Evolutionary conservation across 2,113 vertebrate species (phyloP).

Genomic region (Thamnaconus septentrionalis): DNA sequence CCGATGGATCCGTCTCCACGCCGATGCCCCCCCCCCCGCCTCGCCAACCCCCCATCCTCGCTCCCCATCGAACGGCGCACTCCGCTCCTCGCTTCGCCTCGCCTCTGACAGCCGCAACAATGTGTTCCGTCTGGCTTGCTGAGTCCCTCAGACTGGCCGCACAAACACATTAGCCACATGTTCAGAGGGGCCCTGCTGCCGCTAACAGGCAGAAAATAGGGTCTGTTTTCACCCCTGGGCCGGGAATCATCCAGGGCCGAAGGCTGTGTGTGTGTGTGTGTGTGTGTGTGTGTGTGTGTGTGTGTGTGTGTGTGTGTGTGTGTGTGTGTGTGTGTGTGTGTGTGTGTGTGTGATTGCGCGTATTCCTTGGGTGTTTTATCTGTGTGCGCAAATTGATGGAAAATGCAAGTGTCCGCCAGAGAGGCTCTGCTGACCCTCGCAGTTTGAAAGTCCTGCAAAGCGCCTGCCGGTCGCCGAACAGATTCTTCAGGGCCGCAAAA

Average conservation of each 20-base stretch:
- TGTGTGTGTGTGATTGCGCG: neutral
- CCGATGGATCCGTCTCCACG: slow-evolving; percentile 57
- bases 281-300: neutral
- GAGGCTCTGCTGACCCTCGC: slow-evolving; percentile 44
- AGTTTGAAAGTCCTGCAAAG: slow-evolving; percentile 39
- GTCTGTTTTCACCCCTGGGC: slow-evolving; percentile 49
- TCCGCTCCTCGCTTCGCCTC: slow-evolving; percentile 32
- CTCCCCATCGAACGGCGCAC: too few relatives aligned
- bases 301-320: too few relatives aligned
- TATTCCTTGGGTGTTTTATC: slow-evolving; percentile 18
- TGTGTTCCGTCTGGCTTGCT: slow-evolving; percentile 54
- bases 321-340: too few relatives aligned
- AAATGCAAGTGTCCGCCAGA: slow-evolving; percentile 4
- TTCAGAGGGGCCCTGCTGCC: slow-evolving; percentile 5
- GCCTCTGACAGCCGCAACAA: slow-evolving; percentile 34
- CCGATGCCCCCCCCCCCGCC: slow-evolving; percentile 43
- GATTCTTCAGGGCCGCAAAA: slow-evolving; percentile 36
- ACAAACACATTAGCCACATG: slow-evolving; percentile 4
- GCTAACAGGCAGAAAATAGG: slow-evolving; percentile 73
- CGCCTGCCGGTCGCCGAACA: slow-evolving; percentile 51
- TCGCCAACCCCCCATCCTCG: slow-evolving; percentile 12
- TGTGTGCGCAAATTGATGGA: slow-evolving; percentile 44
- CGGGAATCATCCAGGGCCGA: slow-evolving; percentile 24
- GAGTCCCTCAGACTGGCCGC: slow-evolving; percentile 47
- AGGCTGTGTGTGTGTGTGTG: neutral